Percentiles rank a stretch among this genome's conserved stretches.
phyloP scores from a whole-genome alignment of 2,113 vertebrate genomes.

The Dasyprocta punctata region DNA sequence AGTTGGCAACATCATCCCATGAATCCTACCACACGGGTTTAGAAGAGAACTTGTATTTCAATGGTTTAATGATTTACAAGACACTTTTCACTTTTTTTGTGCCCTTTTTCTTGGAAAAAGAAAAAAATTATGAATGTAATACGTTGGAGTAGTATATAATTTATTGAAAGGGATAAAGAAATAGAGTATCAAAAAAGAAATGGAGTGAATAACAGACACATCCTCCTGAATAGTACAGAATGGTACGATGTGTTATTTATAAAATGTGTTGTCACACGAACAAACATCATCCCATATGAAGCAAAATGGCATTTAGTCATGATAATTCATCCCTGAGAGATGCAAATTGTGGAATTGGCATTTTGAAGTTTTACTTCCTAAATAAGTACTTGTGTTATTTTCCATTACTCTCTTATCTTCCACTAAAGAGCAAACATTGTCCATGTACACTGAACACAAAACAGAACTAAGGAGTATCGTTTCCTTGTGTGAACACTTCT shows the following conservation, averaged over 20 bases:
- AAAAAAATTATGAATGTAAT: not conserved
- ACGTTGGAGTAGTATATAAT: not conserved
- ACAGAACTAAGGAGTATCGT: not conserved
- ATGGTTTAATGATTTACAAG: not conserved
- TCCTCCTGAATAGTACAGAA: not conserved
- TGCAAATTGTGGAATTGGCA: conserved; percentile 53
- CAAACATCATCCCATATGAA: conserved; percentile 57
- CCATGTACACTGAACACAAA: not conserved
- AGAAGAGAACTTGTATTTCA: not conserved
- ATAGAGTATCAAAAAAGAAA: not conserved
- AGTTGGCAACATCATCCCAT: not conserved
- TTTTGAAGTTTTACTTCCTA: conserved; percentile 61
- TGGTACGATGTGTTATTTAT: conserved; percentile 42
- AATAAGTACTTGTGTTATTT: conserved; percentile 50
- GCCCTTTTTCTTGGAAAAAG: not conserved
- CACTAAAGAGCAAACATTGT: conserved; percentile 9
- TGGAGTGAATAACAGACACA: not conserved
- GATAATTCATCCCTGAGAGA: conserved; percentile 55
- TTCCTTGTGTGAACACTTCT: not conserved
- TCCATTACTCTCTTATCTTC: conserved; percentile 1
- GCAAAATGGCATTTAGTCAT: conserved; percentile 60
- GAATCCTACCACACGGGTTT: not conserved
- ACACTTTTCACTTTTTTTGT: not conserved
- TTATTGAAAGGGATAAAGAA: not conserved
- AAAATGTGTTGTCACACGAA: conserved; percentile 68